phyloP scores from a whole-genome alignment of 2,888 invertebrate species.

The Aleiodes leptofemur region DNA sequence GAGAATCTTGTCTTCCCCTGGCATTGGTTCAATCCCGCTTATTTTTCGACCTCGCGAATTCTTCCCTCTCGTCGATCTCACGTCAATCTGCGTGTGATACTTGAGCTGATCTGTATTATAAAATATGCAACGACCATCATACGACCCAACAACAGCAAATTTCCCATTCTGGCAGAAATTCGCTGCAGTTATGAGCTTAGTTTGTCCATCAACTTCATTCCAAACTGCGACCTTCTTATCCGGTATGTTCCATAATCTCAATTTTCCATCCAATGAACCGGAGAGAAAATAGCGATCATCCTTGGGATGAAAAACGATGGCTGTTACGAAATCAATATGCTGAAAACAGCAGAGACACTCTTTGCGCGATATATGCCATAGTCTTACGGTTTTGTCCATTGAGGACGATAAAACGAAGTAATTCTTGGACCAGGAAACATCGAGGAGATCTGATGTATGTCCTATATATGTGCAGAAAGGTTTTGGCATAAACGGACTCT shows the following conservation, averaged over 20 bases:
- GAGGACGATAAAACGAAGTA: constrained; percentile 98
- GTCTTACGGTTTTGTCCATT: constrained; percentile 97
- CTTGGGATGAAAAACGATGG: constrained; percentile 97
- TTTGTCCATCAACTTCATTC: constrained; percentile 97
- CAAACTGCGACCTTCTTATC: constrained; percentile 99
- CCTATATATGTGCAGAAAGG: constrained; percentile 96
- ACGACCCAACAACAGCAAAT: constrained; percentile 98
- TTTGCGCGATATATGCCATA: constrained; percentile 98
- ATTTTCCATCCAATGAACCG: constrained; percentile 97
- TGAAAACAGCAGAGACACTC: constrained; percentile 99
- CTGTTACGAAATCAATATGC: constrained; percentile 99
- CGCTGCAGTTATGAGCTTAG: constrained; percentile 96
- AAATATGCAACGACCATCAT: constrained; percentile 98
- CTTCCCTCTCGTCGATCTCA: constrained; percentile 95
- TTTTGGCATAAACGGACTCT: constrained; percentile 87
- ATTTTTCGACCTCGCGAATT: constrained; percentile 97
- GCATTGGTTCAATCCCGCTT: constrained; percentile 98
- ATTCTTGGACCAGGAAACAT: constrained; percentile 99
- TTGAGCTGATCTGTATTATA: constrained; percentile 98
- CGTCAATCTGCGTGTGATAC: constrained; percentile 98
- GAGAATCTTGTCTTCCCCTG: constrained; percentile 95
- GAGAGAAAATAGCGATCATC: constrained; percentile 95
- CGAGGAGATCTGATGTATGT: constrained; percentile 96
- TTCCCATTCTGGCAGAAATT: constrained; percentile 99
- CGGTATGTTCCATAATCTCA: constrained; percentile 99